These are phyloP conservation scores for Poecilia latipinna DNA, from an alignment of 2,113 vertebrate species.

Conservation along the genomic window DNA sequence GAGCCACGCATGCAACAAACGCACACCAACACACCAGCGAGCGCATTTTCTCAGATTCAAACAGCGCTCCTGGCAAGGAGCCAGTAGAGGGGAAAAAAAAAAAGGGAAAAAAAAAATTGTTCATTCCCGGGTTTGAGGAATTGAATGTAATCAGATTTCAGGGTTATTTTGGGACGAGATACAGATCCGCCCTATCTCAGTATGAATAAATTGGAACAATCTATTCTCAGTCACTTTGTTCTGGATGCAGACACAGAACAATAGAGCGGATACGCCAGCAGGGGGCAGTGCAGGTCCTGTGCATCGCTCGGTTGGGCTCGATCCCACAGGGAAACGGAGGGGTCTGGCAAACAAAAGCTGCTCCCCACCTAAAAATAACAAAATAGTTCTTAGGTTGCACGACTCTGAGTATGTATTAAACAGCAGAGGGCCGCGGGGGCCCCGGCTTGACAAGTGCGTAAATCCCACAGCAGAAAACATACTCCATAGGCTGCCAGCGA, in stretches of 20 bases:
- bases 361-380: slow-evolving; percentile 77
- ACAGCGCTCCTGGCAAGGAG: slow-evolving; percentile 46
- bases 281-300: slow-evolving; percentile 82
- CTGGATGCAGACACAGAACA: slow-evolving; percentile 44
- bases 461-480: slow-evolving; percentile 60
- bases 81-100: slow-evolving; percentile 26
- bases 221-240: slow-evolving; percentile 78
- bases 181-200: slow-evolving; percentile 69
- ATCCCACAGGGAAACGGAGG: slow-evolving; percentile 63
- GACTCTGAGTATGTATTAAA: slow-evolving; percentile 76
- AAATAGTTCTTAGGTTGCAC: slow-evolving; percentile 70
- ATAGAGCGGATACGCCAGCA: slow-evolving; percentile 64
- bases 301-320: slow-evolving; percentile 49
- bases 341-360: slow-evolving; percentile 68
- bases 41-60: slow-evolving; percentile 35
- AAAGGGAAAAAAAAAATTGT: slow-evolving; percentile 43
- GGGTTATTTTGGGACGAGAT: slow-evolving; percentile 77
- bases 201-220: slow-evolving; percentile 77
- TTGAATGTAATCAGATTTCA: slow-evolving; percentile 77
- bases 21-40: slow-evolving; percentile 16
- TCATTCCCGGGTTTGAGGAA: slow-evolving; percentile 66
- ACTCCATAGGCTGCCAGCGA: slow-evolving; percentile 58
- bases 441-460: slow-evolving; percentile 74
- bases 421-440: slow-evolving; percentile 70
- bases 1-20: slow-evolving; percentile 29